Conservation (phyloP, 2,888 invertebrate species). For the Drosophila anomelani region DNA sequence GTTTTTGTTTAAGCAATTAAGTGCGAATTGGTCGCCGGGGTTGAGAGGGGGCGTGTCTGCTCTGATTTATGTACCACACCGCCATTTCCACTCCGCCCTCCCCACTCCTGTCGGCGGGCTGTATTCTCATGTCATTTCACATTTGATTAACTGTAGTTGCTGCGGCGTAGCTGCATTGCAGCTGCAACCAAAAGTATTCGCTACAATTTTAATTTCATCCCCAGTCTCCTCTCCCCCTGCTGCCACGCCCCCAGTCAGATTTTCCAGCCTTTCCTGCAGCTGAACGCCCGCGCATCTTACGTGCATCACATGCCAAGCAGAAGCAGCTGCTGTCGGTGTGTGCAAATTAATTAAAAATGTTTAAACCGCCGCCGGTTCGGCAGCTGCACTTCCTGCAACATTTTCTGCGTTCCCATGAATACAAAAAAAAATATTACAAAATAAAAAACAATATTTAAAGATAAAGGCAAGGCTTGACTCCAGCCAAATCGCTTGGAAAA, state of each 20-base stretch:
- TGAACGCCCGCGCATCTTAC: slow-evolving; percentile 49
- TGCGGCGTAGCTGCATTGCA: slow-evolving; percentile 32
- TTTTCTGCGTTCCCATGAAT: slow-evolving; percentile 5
- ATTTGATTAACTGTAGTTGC: slow-evolving; percentile 74
- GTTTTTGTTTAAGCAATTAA: slow-evolving; percentile 76
- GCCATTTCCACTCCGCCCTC: slow-evolving; percentile 1
- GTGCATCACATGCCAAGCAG: slow-evolving; percentile 71
- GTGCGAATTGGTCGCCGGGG: slow-evolving; percentile 23
- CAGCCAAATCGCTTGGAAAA: slow-evolving; percentile 15
- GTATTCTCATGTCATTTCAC: slow-evolving; percentile 55
- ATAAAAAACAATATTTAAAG: slow-evolving; percentile 10
- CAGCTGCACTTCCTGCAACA: slow-evolving; percentile 38
- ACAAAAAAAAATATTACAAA: not conserved
- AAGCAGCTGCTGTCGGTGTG: slow-evolving; percentile 71
- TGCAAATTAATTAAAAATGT: slow-evolving; percentile 75
- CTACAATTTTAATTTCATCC: slow-evolving; percentile 67
- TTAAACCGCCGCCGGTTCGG: slow-evolving; percentile 59
- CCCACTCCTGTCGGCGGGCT: not conserved
- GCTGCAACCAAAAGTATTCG: slow-evolving; percentile 53
- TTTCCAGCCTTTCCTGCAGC: not conserved
- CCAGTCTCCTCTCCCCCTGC: slow-evolving; percentile 15
- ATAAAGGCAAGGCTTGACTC: not conserved
- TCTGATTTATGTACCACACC: slow-evolving; percentile 66
- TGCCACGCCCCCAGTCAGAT: slow-evolving; percentile 12
- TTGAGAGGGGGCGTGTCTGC: slow-evolving; percentile 21